phyloP scores from a whole-genome alignment of 1,140 invertebrate genomes.

The Sipha flava region DNA sequence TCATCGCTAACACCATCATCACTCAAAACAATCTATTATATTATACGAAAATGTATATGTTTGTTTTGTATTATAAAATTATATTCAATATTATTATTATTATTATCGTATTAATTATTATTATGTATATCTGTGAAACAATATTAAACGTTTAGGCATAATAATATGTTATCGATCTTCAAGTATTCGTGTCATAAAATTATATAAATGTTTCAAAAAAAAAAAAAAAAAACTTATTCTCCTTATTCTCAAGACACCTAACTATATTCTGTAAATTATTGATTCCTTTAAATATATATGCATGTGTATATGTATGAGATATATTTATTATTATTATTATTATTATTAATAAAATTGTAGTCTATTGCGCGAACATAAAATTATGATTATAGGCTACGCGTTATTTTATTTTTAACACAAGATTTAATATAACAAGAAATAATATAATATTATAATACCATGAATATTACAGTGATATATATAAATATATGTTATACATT shows the following conservation, averaged over 20 bases:
- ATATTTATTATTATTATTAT: background rate
- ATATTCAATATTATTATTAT: background rate
- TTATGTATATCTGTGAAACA: background rate
- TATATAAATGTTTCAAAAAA: too few relatives aligned
- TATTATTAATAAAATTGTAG: background rate
- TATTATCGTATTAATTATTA: background rate
- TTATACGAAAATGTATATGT: background rate
- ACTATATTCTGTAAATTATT: background rate
- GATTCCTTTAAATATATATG: background rate
- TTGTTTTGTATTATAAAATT: background rate
- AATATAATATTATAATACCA: too few relatives aligned
- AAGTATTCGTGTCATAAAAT: background rate
- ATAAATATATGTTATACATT: conserved; percentile 2
- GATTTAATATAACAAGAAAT: background rate
- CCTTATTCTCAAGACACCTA: background rate
- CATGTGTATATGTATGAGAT: background rate
- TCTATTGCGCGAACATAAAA: background rate
- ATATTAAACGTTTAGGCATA: background rate
- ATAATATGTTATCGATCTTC: background rate
- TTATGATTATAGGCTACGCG: background rate
- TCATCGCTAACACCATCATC: background rate
- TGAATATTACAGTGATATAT: background rate
- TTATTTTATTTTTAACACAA: background rate
- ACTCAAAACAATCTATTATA: background rate
- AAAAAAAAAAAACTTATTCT: too few relatives aligned